Base-by-base conservation (phyloP, 2,888 invertebrate genomes). In the Campoletis raptor region DNA sequence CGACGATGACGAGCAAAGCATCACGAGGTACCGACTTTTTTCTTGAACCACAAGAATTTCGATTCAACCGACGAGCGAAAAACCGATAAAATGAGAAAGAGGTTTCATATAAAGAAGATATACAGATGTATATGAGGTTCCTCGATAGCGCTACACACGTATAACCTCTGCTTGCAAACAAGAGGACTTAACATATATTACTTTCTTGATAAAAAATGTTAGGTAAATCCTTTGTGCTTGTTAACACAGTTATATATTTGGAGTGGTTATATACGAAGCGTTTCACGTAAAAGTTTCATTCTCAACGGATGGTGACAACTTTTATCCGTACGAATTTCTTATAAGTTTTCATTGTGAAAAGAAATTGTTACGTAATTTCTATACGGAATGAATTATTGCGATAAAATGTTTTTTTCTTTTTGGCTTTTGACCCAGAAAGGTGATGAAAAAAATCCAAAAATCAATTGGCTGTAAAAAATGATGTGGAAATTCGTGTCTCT, bases 31-130 rank as follows among this genome's bases (percentile, higher is more conserved):
- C 45, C 45, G 52, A 30, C 64, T 79, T 77, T 74, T 21, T 42
- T 52, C 45, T n/a, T 24, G 48, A 8, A 61, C 37, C 67, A 21
- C 57, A 37, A 54, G 78, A 81, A 81, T 81, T 81, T 73, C 73
- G 81, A 78, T 85, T 78, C 45, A n/a, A 15, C 30, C 69, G 77
- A 48, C 21, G 24, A 42, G 64, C 40, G 40, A 40, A 36, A 30
- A 64, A 69, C 54, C 54, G 64, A 74, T 42, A 64, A 74, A 74
- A 61, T 18, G 52, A 52, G 61, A 54, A 64, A 64, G n/a, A 42
- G 37, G 48, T 45, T 21, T 66, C 54, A 74, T 81, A 42, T 66
- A 67, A 36, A 21, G 30, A 30, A 45, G 45, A 70, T 45, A 40
- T 45, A 64, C 36, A 79, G 24, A 40, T 69, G 48, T 57, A 45